Percentiles rank a stretch among this genome's conserved stretches.
Evolutionary conservation across 2,797 vertebrate genomes (phyloP).

Genomic region (Scolopax rusticola): DNA sequence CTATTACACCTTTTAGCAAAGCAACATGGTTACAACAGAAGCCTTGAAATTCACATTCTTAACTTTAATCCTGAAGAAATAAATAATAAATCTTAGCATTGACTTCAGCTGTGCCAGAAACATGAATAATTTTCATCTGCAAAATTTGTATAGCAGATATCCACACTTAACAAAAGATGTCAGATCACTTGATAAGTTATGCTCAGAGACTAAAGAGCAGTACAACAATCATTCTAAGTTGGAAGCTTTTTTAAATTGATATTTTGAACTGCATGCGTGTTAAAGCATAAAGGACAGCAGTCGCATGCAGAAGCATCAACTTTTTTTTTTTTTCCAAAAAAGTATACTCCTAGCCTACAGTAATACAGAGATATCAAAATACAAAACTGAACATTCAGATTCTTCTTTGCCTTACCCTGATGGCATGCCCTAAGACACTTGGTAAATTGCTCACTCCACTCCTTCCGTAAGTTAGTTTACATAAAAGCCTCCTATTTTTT

Average conservation of each 20-base stretch:
- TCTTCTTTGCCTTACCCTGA: not conserved
- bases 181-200: not conserved
- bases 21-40: not conserved
- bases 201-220: not conserved
- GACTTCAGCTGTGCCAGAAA: not conserved
- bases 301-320: not conserved
- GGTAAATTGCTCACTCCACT: not conserved
- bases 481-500: not conserved
- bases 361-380: not conserved
- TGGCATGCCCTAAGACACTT: not conserved
- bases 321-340: not conserved
- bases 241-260: not conserved
- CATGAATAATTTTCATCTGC: not conserved
- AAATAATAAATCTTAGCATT: not conserved
- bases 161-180: not conserved
- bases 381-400: not conserved
- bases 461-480: not conserved
- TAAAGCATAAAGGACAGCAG: not conserved
- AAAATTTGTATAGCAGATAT: not conserved
- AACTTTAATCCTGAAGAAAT: not conserved
- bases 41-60: not conserved
- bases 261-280: not conserved
- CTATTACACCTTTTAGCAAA: not conserved
- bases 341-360: not conserved
- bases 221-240: not conserved